Base-by-base conservation (phyloP, 2,888 invertebrate species). In the Odontocolon sp. region DNA sequence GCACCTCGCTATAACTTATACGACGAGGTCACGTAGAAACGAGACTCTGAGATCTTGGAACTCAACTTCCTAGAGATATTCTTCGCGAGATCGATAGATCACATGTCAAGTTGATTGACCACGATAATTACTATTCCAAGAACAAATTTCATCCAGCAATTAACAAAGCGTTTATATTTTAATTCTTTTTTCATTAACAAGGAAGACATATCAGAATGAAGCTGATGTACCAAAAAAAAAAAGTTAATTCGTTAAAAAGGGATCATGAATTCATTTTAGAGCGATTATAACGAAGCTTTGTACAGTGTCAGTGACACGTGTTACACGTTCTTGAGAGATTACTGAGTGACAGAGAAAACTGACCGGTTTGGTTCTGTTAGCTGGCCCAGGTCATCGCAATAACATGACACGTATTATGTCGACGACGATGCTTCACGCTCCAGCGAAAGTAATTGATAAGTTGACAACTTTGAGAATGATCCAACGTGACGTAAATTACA, bases 301-400 rank as follows among this genome's bases (percentile, higher is more conserved):
- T 26, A 14, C 23, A 38, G 8, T 47, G 23, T 26, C 5, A n/a
- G 14, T 14, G 14, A 72, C 47, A 57, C 21, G 40, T 36, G 28
- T 14, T 31, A 16, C 28, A 38, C 28, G 38, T 18, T 21, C 52
- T 42, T 4, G 45, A 50, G 23, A 33, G 40, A 67, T 67, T 67
- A 73, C n/a, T 73, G 40, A 38, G 61, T 68, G 73, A 73, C 73
- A 68, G 47, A 56, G n/a, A n/a, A n/a, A n/a, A 63, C 21, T 38
- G 67, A 47, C 67, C 61, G 61, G 67, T 56, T 63, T 63, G 0
- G 1, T 5, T 23, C 11, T 26, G 50, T 5, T 50, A n/a, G 28
- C 45, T 28, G 28, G 66, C 8, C 21, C 21, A 1, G 54, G 21
- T 16, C 28, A 36, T 67, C 61, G 61, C 54, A 66, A 66, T 73